phyloP scores from a whole-genome alignment of 2,113 vertebrate species.

The Mobula birostris region DNA sequence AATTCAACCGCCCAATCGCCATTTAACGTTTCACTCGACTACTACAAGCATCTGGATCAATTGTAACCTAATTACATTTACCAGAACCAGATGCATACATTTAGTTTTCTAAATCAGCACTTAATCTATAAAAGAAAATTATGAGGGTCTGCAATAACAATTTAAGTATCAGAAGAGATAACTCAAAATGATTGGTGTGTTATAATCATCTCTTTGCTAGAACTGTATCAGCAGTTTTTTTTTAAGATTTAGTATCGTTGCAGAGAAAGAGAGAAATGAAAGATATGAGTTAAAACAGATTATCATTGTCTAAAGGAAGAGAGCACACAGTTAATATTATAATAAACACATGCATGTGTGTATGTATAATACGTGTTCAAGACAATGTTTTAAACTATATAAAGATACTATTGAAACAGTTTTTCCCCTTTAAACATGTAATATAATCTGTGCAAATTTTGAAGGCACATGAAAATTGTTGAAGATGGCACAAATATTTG shows the following conservation, averaged over 20 bases:
- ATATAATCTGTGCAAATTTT: not conserved
- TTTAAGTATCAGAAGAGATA: conserved; percentile 38
- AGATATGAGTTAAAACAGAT: conserved; percentile 48
- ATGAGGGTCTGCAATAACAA: conserved; percentile 37
- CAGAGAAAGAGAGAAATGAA: conserved; percentile 56
- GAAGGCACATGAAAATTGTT: not conserved
- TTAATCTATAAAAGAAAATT: conserved; percentile 39
- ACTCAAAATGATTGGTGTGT: conserved; percentile 38
- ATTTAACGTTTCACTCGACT: conserved; percentile 27
- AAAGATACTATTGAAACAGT: not conserved
- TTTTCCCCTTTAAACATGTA: not conserved
- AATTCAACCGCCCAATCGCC: conserved; percentile 6
- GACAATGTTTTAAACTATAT: not conserved
- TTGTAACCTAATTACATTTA: conserved; percentile 38
- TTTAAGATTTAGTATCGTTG: conserved; percentile 54
- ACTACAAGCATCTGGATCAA: conserved; percentile 28
- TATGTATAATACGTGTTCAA: not conserved
- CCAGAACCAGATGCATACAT: not conserved
- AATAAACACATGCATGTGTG: not conserved
- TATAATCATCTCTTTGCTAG: conserved; percentile 54
- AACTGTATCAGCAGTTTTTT: conserved; percentile 49
- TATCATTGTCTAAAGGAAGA: not conserved
- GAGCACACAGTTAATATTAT: not conserved
- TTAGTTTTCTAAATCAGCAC: conserved; percentile 38
- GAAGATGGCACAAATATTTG: not conserved